Conservation (phyloP, 2,797 vertebrate genomes). For the Scolopax rusticola region DNA sequence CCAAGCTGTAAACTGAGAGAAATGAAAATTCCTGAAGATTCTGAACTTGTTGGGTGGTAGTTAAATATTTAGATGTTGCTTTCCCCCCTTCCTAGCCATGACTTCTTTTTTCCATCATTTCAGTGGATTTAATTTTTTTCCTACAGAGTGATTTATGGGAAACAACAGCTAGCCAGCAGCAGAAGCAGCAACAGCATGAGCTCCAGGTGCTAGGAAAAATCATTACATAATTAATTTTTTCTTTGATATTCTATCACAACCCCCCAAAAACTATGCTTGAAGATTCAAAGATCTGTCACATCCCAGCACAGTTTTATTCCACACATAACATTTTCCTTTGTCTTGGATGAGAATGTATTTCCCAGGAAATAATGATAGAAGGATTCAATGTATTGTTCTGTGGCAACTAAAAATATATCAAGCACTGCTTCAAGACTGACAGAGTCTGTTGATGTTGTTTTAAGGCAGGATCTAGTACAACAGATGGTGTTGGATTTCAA, state of each 20-base stretch:
- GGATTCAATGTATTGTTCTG: not conserved
- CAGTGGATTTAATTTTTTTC: conserved; percentile 17
- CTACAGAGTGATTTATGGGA: conserved; percentile 64
- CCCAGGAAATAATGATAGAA: conserved; percentile 3
- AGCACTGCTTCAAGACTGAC: not conserved
- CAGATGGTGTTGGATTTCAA: not conserved
- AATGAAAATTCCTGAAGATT: conserved; percentile 38
- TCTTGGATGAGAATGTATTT: not conserved
- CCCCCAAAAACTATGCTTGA: conserved; percentile 46
- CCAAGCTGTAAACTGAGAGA: not conserved
- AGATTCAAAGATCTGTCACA: conserved; percentile 36
- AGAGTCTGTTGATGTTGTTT: not conserved
- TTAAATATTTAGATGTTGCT: conserved; percentile 35
- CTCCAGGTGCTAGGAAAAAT: conserved; percentile 65
- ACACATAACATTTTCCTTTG: conserved; percentile 8
- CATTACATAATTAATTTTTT: conserved; percentile 64
- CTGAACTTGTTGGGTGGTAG: not conserved
- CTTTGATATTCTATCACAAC: conserved; percentile 58
- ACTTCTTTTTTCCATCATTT: conserved; percentile 50
- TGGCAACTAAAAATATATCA: not conserved
- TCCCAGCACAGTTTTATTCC: conserved; percentile 20
- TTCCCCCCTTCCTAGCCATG: conserved; percentile 8
- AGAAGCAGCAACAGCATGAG: conserved; percentile 59
- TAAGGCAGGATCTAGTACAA: not conserved
- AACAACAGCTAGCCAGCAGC: conserved; percentile 56